Percentiles rank a stretch among this genome's conserved stretches.
Evolutionary conservation across 2,797 vertebrate genomes (phyloP).

Genomic region (Sebastes minor): DNA sequence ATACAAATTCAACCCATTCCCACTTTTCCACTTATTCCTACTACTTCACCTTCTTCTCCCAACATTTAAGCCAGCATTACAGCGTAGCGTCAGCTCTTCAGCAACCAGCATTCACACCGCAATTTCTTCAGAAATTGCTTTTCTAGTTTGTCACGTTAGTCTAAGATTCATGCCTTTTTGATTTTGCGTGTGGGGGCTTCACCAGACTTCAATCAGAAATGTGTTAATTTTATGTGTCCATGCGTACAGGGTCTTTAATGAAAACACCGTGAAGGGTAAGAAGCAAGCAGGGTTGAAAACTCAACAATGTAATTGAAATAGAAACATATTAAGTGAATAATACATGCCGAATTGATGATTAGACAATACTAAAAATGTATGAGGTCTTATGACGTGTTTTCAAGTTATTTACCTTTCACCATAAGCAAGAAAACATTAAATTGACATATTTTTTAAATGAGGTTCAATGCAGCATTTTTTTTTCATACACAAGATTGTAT

Average conservation of each 20-base stretch:
- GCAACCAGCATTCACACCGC: too few species aligned
- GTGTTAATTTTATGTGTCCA: background rate
- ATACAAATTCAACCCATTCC: too few species aligned
- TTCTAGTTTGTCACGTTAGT: too few species aligned
- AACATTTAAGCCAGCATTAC: too few species aligned
- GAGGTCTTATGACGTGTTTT: background rate
- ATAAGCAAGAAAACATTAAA: background rate
- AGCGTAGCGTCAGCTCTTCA: too few species aligned
- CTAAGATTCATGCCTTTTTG: rapidly evolving
- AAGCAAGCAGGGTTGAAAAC: background rate
- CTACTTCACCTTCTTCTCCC: too few species aligned
- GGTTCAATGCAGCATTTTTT: background rate
- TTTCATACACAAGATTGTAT: background rate
- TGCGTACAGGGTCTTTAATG: background rate
- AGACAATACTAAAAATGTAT: background rate
- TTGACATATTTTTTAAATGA: background rate
- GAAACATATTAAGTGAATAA: background rate
- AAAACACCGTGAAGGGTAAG: background rate
- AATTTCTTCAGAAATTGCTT: too few species aligned
- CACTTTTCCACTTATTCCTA: too few species aligned
- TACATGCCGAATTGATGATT: background rate
- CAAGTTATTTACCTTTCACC: rapidly evolving
- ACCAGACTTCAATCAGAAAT: rapidly evolving
- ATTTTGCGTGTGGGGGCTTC: background rate
- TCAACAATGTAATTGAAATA: background rate